Evolutionary conservation across 2,113 vertebrate species (phyloP), one percentile per base, ranked within the genome.

Genomic region (Diadophis punctatus): DNA sequence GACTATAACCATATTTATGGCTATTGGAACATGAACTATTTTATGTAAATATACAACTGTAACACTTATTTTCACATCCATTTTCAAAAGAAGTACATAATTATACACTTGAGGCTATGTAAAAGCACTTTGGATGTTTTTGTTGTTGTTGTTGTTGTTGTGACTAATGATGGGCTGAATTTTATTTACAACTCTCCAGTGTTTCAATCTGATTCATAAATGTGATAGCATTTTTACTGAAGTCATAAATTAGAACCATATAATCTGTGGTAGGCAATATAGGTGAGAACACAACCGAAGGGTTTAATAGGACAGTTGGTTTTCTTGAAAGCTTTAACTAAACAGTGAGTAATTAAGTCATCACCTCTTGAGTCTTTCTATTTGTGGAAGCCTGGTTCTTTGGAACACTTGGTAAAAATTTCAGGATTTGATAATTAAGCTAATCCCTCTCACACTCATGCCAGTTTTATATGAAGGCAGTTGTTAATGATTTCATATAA

Each of bases 361-460:
- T 96, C n/a, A 87, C 68, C 87, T 95, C n/a, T 30, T 74, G n/a
- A 93, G 85, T 0, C 0, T 86, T 86, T 93, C 22, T 86, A 4
- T 90, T 94, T 94, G 95, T 95, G 93, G 51, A 94, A 91, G 4
- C 25, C 84, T 55, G 43, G 51, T 91, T 95, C 30, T 68, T n/a
- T 93, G 90, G 58, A 89, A 87, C 92, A 94, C 90, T 74, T 48
- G 63, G 80, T 93, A 49, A 86, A 90, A 91, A 93, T 46, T 88
- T 58, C 18, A 92, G 30, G n/a, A 94, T 86, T 92, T 95, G 7
- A 2, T 90, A 90, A 48, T 94, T 96, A 94, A 96, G 46, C 90
- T 94, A 94, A 96, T 96, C 90, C 55, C 39, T 94, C 86, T 95
- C 90, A 85, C 7, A 91, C 22, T 90, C 89, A 94, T n/a, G 91